Percentiles rank a stretch among this genome's conserved stretches.
Conservation (phyloP, 2,797 vertebrate species). For the Rhyacichthys aspro region DNA sequence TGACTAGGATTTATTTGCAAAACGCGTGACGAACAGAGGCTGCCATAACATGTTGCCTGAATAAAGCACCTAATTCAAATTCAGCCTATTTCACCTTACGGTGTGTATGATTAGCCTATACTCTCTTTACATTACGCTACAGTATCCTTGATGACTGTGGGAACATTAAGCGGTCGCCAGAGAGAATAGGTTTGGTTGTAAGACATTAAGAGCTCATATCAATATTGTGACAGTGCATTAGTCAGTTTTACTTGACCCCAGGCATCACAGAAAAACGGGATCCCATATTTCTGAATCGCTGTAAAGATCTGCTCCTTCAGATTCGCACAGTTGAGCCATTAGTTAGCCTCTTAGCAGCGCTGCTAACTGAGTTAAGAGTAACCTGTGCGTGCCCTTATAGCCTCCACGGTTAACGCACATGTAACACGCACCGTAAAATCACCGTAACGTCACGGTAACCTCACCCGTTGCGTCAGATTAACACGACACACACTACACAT, state of each 20-base stretch:
- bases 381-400: constrained; percentile 8
- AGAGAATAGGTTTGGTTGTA: neutral
- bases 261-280: constrained; percentile 9
- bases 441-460: constrained; percentile 63
- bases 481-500: constrained; percentile 26
- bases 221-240: constrained; percentile 3
- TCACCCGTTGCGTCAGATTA: constrained; percentile 64
- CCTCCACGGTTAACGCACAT: constrained; percentile 16
- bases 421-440: constrained; percentile 36
- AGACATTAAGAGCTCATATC: constrained; percentile 15
- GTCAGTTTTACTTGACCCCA: neutral
- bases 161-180: neutral
- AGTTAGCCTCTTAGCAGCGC: constrained; percentile 41
- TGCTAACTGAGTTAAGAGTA: constrained; percentile 32
- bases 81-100: neutral
- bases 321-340: constrained; percentile 7
- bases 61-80: neutral
- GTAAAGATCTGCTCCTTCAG: too few species aligned
- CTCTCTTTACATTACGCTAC: constrained; percentile 1
- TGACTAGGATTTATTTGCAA: too few species aligned
- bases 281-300: constrained; percentile 7
- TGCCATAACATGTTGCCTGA: neutral
- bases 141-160: constrained; percentile 2
- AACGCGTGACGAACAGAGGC: neutral
- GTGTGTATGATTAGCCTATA: constrained; percentile 1